Evolutionary conservation across 2,797 vertebrate genomes (phyloP), one percentile per base, ranked within the genome.

Genomic region (Stomatorhinus walkeri): DNA sequence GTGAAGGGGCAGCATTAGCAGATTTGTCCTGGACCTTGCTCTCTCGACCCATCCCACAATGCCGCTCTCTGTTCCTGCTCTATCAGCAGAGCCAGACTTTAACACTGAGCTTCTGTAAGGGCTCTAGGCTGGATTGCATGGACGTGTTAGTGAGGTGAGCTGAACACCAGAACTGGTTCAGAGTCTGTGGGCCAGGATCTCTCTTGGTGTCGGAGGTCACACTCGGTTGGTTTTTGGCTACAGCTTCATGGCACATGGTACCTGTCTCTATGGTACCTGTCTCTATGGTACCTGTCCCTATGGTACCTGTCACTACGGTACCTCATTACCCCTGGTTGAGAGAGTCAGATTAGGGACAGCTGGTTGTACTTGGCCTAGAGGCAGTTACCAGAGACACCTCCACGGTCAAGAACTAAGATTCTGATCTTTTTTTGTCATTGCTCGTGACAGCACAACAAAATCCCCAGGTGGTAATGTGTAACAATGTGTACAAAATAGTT

Each of bases 41-140:
- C 24, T 87, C 32, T 56, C 46, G 8, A 36, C 52, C 85, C 52
- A 59, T 87, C 49, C 51, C 85, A 52, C 52, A 54, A 51, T 56
- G 16, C 52, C 14, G 52, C 85, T 40, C 16, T 36, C 51, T 54
- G 85, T 56, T 87, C 28, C 3, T 43, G 36, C 72, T 19, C 85
- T 59, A 59, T 87, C 52, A 87, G 49, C 22, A 87, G 85, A 54
- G 32, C 14, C 51, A 54, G 51, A 87, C 85, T 87, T 56, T 86
- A 36, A 87, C 46, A 87, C 52, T 56, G 52, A 36, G n/a, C 24
- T 51, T 24, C 85, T 40, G 28, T 54, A 52, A 54, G 85, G 10
- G 12, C 4, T 32, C 6, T 24, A 59, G 12, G 8, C 85, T 32
- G 32, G 36, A 85, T 22, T 28, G 4, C 16, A 6, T 1, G 85